phyloP scores from a whole-genome alignment of 53 echinoderm and acorn worm species.

The Echinometra lucunter region DNA sequence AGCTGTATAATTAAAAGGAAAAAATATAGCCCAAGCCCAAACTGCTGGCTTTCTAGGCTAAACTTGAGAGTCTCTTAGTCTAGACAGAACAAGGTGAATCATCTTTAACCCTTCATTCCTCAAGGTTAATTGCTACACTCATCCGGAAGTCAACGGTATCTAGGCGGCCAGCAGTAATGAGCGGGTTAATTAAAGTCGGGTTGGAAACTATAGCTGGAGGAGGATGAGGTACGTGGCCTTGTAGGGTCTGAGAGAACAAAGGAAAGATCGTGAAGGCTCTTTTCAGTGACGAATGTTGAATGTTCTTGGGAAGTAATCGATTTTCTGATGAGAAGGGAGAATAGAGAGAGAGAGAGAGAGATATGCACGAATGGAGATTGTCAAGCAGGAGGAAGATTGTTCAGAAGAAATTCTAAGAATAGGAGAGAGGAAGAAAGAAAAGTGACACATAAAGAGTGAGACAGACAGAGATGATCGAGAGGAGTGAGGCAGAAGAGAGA shows the following conservation, averaged over 20 bases:
- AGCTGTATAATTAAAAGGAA: background rate
- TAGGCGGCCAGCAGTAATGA: background rate
- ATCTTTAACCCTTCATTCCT: background rate
- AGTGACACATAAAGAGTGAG: too few species aligned
- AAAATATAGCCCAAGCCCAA: background rate
- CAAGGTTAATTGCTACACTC: background rate
- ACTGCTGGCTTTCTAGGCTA: background rate
- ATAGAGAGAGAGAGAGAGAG: background rate
- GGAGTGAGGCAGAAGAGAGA: background rate
- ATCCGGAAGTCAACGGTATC: constrained; percentile 9
- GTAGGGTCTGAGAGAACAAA: background rate
- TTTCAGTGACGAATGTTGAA: background rate
- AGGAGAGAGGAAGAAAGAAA: background rate
- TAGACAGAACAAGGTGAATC: constrained; percentile 28
- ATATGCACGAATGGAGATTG: background rate
- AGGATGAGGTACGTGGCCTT: background rate
- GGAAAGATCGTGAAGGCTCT: background rate
- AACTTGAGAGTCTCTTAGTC: background rate
- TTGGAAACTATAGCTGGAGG: background rate
- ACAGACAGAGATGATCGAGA: background rate
- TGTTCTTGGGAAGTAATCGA: background rate
- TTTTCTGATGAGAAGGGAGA: background rate
- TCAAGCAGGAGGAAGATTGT: background rate
- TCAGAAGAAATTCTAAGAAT: background rate
- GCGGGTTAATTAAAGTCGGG: background rate